Conservation (phyloP, 35 echinoderm and acorn worm genomes). For the Diadema setosum region DNA sequence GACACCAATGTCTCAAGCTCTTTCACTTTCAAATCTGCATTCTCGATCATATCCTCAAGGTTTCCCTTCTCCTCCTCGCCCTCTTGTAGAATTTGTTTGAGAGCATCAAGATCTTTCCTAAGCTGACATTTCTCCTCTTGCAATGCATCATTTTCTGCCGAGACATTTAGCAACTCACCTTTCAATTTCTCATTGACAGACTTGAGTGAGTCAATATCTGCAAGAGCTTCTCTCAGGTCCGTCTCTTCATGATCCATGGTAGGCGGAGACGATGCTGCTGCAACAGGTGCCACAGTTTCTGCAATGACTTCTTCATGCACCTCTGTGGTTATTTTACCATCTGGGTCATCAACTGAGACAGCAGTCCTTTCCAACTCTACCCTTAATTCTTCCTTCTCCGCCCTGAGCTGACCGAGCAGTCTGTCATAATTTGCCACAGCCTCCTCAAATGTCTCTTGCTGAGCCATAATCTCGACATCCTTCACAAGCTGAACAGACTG, state of each 20-base stretch:
- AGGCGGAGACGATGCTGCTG: background rate
- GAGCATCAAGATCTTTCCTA: background rate
- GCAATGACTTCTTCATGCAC: background rate
- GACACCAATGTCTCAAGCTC: background rate
- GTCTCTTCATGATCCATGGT: background rate
- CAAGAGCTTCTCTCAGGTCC: background rate
- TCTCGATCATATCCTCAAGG: constrained; percentile 2
- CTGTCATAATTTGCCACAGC: constrained; percentile 5
- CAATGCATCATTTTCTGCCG: background rate
- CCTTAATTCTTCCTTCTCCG: constrained; percentile 7
- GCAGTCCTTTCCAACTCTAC: background rate
- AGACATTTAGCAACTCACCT: constrained; percentile 13
- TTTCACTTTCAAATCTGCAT: background rate
- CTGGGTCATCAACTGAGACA: background rate
- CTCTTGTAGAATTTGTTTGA: constrained; percentile 26
- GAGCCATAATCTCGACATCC: constrained; percentile 3
- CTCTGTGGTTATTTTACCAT: background rate
- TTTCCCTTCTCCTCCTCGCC: constrained; percentile 42
- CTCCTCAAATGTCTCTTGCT: background rate
- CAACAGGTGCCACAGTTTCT: background rate
- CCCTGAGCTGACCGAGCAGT: background rate
- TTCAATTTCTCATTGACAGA: constrained; percentile 25
- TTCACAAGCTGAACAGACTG: background rate
- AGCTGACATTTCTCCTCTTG: background rate
- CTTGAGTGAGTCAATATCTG: no score